Base-by-base conservation (phyloP, 2,113 vertebrate species). In the Trogon surrucura region DNA sequence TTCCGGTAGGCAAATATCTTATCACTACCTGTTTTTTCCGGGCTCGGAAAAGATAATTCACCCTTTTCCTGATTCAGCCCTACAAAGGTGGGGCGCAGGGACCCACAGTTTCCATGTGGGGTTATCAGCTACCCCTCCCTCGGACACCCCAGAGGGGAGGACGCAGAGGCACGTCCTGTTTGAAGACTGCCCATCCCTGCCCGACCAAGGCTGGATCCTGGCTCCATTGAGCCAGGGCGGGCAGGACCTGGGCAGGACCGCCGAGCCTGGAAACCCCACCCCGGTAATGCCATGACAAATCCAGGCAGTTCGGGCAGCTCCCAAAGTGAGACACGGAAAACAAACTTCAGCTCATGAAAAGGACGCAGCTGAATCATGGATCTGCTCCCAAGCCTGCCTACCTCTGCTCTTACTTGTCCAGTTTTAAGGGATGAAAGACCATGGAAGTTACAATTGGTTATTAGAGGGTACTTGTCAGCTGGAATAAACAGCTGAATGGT, bases 131-230 rank as follows among this genome's bases (percentile, higher is more conserved):
- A 72, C 89, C 88, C 91, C 97, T 96, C 97, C 97, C 94, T 93
- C 2, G 0, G 93, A 90, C 91, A 95, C 89, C 95, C 91, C 96
- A 96, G 97, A 97, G 97, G 73, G 94, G 70, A 92, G 82, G 73
- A 81, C 41, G 1, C 45, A 15, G 88, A 96, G 93, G 93, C 86
- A 95, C 11, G 94, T 98, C 97, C 98, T 98, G 97, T 97, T 97
- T 95, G 95, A 97, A 96, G 97, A 80, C 93, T 64, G 93, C 93
- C 96, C 95, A 95, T 96, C 96, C 97, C 96, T 89, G 56, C 75
- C 92, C n/a, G 22, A 77, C 84, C 87, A 78, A 65, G 95, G 77
- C 87, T 1, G 3, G 88, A 90, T 96, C 80, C 92, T 61, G 89
- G 89, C 88, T 90, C 81, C 81, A 30, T 18, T 82, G 53, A 92